Evolutionary conservation across 2,888 invertebrate species (phyloP).

Genomic region (Thyatira batis): DNA sequence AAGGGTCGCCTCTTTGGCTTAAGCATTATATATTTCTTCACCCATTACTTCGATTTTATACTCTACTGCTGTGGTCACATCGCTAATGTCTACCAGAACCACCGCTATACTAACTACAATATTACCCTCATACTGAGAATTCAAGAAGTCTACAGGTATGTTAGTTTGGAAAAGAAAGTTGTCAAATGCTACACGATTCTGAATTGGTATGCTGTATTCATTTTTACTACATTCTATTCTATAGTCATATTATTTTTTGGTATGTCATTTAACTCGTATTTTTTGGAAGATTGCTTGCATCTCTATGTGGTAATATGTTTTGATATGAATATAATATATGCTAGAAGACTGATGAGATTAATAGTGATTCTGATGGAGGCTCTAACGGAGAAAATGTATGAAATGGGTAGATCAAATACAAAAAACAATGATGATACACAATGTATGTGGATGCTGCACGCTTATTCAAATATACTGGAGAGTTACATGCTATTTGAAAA

Average conservation of each 20-base stretch:
- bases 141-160: neutral
- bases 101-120: neutral
- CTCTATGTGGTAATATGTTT: neutral
- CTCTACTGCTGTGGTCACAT: neutral
- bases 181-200: neutral
- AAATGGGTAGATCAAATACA: neutral
- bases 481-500: neutral
- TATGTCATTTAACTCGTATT: neutral
- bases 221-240: neutral
- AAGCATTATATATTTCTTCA: neutral
- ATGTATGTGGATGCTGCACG: neutral
- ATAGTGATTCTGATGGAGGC: neutral
- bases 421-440: neutral
- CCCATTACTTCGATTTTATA: neutral
- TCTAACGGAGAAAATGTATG: neutral
- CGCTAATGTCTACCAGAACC: neutral
- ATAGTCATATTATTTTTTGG: neutral
- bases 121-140: neutral
- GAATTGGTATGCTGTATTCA: neutral
- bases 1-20: neutral
- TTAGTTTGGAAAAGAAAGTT: neutral
- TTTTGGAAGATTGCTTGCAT: neutral
- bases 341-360: neutral
- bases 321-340: neutral
- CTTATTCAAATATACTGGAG: neutral